Conservation (phyloP, 2,113 vertebrate species). For the Bagarius yarrelli region DNA sequence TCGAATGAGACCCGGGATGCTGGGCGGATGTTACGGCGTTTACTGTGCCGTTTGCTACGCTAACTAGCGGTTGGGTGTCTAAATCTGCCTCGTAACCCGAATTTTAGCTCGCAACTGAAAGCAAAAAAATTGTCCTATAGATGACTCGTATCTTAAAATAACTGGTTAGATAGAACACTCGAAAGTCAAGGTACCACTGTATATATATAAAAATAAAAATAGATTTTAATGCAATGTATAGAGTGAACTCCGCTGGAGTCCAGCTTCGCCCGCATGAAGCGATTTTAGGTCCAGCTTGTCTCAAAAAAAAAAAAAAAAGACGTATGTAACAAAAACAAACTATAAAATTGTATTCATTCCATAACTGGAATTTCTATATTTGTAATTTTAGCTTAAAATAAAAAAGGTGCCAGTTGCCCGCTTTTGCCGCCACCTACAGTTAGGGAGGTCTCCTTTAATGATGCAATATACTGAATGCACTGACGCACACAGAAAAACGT, state of each 20-base stretch:
- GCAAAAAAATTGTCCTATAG: too few relatives aligned
- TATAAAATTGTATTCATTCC: neutral
- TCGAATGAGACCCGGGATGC: too few relatives aligned
- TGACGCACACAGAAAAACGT: conserved; percentile 20
- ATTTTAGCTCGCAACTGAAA: too few relatives aligned
- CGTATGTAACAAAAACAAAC: neutral
- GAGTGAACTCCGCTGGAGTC: neutral
- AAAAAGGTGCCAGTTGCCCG: conserved; percentile 69
- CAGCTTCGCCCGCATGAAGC: neutral
- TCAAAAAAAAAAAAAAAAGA: too few relatives aligned
- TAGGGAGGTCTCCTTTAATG: conserved; percentile 47
- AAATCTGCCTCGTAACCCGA: too few relatives aligned
- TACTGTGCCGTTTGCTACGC: too few relatives aligned
- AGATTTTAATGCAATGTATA: conserved; percentile 19
- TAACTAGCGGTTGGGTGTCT: too few relatives aligned
- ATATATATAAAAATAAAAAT: too few relatives aligned
- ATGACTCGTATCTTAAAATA: too few relatives aligned
- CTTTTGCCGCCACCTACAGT: conserved; percentile 56
- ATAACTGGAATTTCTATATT: neutral
- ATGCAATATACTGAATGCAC: conserved; percentile 47
- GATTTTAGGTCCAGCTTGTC: conserved; percentile 24
- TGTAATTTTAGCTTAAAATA: conserved; percentile 60
- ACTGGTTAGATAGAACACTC: too few relatives aligned
- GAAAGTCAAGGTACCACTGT: too few relatives aligned
- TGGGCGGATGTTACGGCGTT: too few relatives aligned